Conservation (phyloP, 1,140 invertebrate species). For the Ostrea denselamellosa region DNA sequence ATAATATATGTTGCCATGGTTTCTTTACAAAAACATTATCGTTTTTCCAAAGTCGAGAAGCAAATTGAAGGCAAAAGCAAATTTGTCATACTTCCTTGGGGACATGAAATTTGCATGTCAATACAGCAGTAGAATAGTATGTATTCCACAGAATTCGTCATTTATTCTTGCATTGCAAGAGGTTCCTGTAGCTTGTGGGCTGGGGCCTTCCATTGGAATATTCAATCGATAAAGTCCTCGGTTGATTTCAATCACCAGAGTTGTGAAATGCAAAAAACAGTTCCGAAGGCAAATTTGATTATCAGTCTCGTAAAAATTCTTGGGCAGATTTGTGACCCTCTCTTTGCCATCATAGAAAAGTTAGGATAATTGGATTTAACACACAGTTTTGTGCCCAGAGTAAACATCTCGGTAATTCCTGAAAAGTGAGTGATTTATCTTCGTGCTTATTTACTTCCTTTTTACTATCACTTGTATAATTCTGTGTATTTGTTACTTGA, state of each 20-base stretch:
- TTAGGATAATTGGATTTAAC: constrained; percentile 36
- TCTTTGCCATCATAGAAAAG: constrained; percentile 18
- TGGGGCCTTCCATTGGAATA: not conserved
- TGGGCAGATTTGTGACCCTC: constrained; percentile 7
- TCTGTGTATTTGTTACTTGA: no score
- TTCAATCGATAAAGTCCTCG: constrained; percentile 12
- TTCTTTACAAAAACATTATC: not conserved
- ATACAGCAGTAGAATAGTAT: not conserved
- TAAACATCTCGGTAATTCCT: not conserved
- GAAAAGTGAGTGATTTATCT: constrained; percentile 1
- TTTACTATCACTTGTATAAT: not conserved
- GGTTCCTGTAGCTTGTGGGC: not conserved
- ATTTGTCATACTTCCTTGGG: not conserved
- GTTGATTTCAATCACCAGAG: not conserved
- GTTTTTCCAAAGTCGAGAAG: no score
- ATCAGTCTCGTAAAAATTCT: constrained; percentile 10
- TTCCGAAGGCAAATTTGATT: constrained; percentile 9
- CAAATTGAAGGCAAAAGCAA: not conserved
- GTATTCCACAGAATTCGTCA: not conserved
- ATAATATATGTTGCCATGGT: not conserved
- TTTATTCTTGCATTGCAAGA: not conserved
- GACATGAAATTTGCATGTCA: constrained; percentile 9
- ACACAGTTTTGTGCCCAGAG: not conserved
- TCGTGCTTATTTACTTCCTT: not conserved
- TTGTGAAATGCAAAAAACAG: not conserved